A percentile compares a stretch with the other conserved stretches of the same genome.
These are phyloP conservation scores for Melanerpes formicivorus DNA, from an alignment of 2,113 vertebrate species.

Conservation along the genomic window DNA sequence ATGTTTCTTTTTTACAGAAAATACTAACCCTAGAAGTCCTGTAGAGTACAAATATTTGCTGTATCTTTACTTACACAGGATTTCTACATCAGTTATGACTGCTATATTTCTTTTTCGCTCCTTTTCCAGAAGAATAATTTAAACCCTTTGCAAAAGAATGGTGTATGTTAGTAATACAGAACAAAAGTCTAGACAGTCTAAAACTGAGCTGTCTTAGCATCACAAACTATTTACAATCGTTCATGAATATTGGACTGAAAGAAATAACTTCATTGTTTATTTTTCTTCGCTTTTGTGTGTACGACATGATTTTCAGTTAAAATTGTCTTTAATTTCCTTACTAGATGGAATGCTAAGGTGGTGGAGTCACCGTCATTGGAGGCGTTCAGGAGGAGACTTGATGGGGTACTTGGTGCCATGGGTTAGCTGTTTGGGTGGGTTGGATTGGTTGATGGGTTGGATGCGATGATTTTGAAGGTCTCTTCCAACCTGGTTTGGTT, in stretches of 20 bases:
- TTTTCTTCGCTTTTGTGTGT: conserved; percentile 23
- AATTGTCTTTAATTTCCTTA: conserved; percentile 35
- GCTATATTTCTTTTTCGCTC: not conserved
- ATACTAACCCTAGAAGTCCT: not conserved
- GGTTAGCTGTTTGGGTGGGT: no score
- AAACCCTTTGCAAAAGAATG: not conserved
- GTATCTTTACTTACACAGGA: not conserved
- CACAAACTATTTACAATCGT: not conserved
- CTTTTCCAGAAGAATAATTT: not conserved
- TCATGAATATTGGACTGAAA: not conserved
- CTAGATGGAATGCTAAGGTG: not conserved
- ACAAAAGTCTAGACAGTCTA: not conserved
- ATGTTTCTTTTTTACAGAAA: not conserved
- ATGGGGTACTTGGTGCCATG: no score
- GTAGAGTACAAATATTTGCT: not conserved
- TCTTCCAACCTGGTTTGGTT: no score
- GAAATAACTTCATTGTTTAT: not conserved
- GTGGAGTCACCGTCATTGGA: no score
- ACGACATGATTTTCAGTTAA: conserved; percentile 15
- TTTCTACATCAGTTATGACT: not conserved
- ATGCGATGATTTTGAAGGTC: no score
- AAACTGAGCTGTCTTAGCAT: not conserved
- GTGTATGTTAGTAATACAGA: not conserved
- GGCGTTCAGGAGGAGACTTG: no score
- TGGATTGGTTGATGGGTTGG: no score